These are phyloP conservation scores for Marronus borbonicus DNA, from an alignment of 2,888 invertebrate species.

Conservation along the genomic window DNA sequence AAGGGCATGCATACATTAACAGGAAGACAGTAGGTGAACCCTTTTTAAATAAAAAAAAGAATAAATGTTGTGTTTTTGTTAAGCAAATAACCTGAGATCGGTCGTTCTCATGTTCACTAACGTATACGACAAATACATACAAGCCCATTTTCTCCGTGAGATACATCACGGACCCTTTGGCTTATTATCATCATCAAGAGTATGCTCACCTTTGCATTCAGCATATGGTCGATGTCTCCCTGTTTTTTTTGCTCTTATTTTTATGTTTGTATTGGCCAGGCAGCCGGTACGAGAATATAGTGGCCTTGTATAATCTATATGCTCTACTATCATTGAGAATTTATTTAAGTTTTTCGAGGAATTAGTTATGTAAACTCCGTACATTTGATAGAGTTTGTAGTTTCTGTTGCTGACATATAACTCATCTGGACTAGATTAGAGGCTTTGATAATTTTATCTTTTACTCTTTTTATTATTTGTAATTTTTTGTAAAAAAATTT, in stretches of 20 bases:
- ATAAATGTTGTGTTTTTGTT: slow-evolving; percentile 63
- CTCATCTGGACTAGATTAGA: no score
- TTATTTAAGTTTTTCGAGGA: neutral
- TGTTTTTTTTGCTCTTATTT: slow-evolving; percentile 44
- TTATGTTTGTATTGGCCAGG: slow-evolving; percentile 13
- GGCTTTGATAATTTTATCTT: no score
- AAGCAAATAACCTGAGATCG: slow-evolving; percentile 62
- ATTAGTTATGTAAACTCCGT: no score
- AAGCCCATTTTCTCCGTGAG: slow-evolving; percentile 28
- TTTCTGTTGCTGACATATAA: no score
- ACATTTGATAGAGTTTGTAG: no score
- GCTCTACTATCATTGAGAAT: neutral
- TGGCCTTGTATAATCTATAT: neutral
- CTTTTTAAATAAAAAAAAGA: slow-evolving; percentile 63
- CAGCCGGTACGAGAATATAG: neutral
- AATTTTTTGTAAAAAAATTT: no score
- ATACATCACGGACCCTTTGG: slow-evolving; percentile 35
- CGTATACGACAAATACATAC: slow-evolving; percentile 2
- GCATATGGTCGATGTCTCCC: slow-evolving; percentile 46
- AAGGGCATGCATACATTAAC: slow-evolving; percentile 68
- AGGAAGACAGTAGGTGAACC: slow-evolving; percentile 67
- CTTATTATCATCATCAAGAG: slow-evolving; percentile 40
- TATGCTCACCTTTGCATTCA: slow-evolving; percentile 47
- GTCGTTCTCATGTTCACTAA: slow-evolving; percentile 55
- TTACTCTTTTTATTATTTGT: no score